phyloP scores from a whole-genome alignment of 2,888 invertebrate species.

The Ectemnius lituratus region DNA sequence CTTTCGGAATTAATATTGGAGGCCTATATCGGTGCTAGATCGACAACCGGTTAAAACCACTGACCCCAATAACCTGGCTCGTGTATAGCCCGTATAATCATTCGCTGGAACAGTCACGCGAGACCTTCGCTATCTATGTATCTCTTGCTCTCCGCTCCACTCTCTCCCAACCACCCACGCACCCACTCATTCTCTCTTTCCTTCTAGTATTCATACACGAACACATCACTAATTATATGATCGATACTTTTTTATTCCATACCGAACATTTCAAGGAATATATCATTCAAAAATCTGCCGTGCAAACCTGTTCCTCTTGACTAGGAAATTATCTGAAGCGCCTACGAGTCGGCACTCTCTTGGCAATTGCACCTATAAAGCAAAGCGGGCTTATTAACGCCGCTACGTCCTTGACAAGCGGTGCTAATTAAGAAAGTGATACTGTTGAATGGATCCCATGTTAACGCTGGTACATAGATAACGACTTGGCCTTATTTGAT shows the following conservation, averaged over 20 bases:
- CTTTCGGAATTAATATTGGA: constrained; percentile 40
- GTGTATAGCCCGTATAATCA: constrained; percentile 25
- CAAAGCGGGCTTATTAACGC: constrained; percentile 35
- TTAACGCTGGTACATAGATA: constrained; percentile 32
- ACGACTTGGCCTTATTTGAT: constrained; percentile 44
- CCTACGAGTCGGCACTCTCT: too few species aligned
- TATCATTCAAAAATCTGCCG: constrained; percentile 4
- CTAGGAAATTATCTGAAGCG: constrained; percentile 6
- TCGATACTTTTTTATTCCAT: too few species aligned
- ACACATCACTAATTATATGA: too few species aligned
- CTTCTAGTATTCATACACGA: too few species aligned
- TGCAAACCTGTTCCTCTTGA: background rate
- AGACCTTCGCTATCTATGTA: constrained; percentile 15
- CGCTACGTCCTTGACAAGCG: constrained; percentile 26
- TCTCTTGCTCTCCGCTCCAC: too few species aligned
- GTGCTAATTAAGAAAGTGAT: constrained; percentile 51
- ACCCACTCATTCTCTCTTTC: background rate
- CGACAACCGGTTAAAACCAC: constrained; percentile 32
- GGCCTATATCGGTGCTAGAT: constrained; percentile 32
- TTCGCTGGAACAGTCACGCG: constrained; percentile 20
- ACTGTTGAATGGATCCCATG: constrained; percentile 35
- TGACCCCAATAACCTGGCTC: constrained; percentile 38
- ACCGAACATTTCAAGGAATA: background rate
- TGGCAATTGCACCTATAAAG: constrained; percentile 2
- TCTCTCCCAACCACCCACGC: too few species aligned